Conservation (phyloP, 2,113 vertebrate species). For the Apodemus speciosus region DNA sequence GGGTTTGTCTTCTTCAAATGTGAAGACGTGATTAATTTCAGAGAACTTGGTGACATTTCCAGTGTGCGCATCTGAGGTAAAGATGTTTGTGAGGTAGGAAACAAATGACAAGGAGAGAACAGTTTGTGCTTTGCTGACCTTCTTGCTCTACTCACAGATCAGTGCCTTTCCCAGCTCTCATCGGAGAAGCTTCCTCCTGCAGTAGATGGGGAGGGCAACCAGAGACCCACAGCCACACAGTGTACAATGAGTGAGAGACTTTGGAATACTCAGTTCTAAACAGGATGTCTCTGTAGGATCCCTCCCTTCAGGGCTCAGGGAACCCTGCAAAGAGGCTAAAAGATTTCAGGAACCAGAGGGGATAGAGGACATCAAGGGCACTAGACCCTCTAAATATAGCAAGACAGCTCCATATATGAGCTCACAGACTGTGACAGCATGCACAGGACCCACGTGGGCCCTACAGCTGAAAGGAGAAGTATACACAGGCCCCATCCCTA, state of each 20-base stretch:
- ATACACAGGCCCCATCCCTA: not conserved
- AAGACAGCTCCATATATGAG: not conserved
- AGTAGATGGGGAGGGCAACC: not conserved
- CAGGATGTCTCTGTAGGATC: not conserved
- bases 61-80: not conserved
- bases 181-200: not conserved
- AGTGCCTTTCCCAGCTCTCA: not conserved
- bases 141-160: not conserved
- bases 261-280: not conserved
- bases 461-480: not conserved
- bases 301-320: not conserved
- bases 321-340: not conserved
- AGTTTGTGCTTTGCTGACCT: not conserved
- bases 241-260: not conserved
- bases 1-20: not conserved
- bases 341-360: not conserved
- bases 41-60: constrained; percentile 56
- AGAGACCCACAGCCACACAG: not conserved
- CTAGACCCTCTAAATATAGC: not conserved
- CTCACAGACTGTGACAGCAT: not conserved
- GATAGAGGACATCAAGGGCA: not conserved
- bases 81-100: constrained; percentile 14
- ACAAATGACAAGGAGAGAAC: constrained; percentile 16
- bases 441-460: not conserved
- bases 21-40: constrained; percentile 40